Base-by-base conservation (phyloP, 2,113 vertebrate genomes). In the Rhinolophus sinicus region DNA sequence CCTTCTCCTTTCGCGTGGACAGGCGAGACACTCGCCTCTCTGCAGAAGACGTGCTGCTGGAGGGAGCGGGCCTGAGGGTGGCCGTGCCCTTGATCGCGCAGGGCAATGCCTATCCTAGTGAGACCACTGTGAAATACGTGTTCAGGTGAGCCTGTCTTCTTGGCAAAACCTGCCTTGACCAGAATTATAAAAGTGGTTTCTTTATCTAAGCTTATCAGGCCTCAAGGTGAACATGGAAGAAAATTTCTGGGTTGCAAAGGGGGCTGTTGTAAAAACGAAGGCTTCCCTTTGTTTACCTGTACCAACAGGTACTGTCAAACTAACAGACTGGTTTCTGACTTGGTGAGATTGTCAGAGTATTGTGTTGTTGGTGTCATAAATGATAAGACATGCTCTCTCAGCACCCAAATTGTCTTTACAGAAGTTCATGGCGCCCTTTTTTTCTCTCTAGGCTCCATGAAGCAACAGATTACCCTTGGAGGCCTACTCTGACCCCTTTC, bases 41-140 rank as follows among this genome's bases (percentile, higher is more conserved):
- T 0, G 99, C 99, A 0, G 99, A 99, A 97, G 99, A 99, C 54
- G 97, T 99, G 65, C 98, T 99, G 21, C 98, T 99, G 52, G 99
- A 99, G 97, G 99, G 99, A 7, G 99, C 99, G 0, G 98, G 98
- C 22, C 97, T 99, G 33, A 98, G 99, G 70, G 99, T 99, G 16
- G 99, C 99, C 0, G 99, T 99, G 50, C 99, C 99, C 0, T 98
- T 99, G 69, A 99, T 99, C 8, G 99, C 99, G 16, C 99, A 99
- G 98, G 99, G 99, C 95, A 99, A 99, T 78, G 97, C 99, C 75
- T 99, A 99, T 83, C 99, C 99, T 13, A 99, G 98, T 0, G 99
- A 99, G 98, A 99, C 98, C 14, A 90, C 94, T 1, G 98, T 99
- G 97, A 99, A 98, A 11, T 99, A 99, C 10, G 97, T 99, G 90